Base-by-base conservation (phyloP, 2,888 invertebrate species). In the Temnothorax ravouxi region DNA sequence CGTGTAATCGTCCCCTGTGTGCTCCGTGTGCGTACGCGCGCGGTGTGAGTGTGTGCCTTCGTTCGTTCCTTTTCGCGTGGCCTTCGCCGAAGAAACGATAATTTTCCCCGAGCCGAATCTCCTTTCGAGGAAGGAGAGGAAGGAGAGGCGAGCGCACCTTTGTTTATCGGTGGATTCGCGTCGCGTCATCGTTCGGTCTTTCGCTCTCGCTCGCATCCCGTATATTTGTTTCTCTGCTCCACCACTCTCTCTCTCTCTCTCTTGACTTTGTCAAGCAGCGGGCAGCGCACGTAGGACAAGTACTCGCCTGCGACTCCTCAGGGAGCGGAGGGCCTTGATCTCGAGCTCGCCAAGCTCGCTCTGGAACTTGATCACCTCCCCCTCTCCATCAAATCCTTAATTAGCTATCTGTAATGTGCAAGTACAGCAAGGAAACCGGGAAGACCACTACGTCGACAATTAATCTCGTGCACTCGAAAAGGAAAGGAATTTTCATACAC, bases 401-500 rank as follows among this genome's bases (percentile, higher is more conserved):
- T 77, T 84, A 93, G 91, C 89, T 87, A 90, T 92, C 92, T 94
- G 94, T 95, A 91, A 95, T 95, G 95, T 95, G 94, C 95, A 94
- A 93, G 92, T 89, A 91, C 91, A 91, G 92, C 21, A 67, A 77
- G 90, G 90, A 91, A 87, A 89, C 93, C 88, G 93, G 93, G 92
- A 93, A 93, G 92, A 92, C 93, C 91, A 92, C 93, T 87, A 92
- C 93, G 88, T 93, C 96, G 94, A 96, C 96, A 95, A 96, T 96
- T 94, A 97, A 96, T 95, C 96, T 97, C 93, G 96, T 97, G 91
- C 97, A 97, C 95, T 97, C 97, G 89, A 97, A 97, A 95, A 97
- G 97, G 97, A 98, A 98, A 97, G 97, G 97, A 96, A 97, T 98
- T 96, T 97, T 97, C 95, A 97, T 97, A 96, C 97, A 97, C 95